Evolutionary conservation across 2,888 invertebrate genomes (phyloP).

Genomic region (Euspilapteryx auroguttella): DNA sequence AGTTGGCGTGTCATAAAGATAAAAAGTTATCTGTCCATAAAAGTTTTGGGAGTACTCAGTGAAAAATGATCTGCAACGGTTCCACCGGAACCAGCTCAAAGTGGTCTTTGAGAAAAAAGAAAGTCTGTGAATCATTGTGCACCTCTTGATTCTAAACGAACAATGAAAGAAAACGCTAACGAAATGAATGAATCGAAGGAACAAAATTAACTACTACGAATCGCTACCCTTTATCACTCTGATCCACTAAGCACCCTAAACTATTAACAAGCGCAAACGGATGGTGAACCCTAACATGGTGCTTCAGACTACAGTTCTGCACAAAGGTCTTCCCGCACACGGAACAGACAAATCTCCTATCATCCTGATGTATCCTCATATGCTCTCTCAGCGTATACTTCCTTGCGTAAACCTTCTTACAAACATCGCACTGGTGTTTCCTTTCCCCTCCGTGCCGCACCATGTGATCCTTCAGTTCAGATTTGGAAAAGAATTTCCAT

Average conservation of each 20-base stretch:
- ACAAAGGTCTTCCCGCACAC: constrained; percentile 35
- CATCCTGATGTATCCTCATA: constrained; percentile 41
- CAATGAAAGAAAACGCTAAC: too few species aligned
- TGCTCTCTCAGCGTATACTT: constrained; percentile 42
- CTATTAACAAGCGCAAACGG: constrained; percentile 9
- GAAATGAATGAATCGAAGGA: neutral
- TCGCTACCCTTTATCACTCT: neutral
- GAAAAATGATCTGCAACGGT: too few species aligned
- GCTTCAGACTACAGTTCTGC: constrained; percentile 41
- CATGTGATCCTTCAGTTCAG: constrained; percentile 58
- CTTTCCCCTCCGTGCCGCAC: constrained; percentile 51
- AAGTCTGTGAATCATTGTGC: too few species aligned
- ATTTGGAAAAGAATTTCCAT: constrained; percentile 55
- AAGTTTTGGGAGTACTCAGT: too few species aligned
- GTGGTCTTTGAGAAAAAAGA: too few species aligned
- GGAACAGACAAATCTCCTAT: constrained; percentile 32
- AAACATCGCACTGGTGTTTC: constrained; percentile 46
- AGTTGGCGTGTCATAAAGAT: too few species aligned
- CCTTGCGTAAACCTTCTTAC: constrained; percentile 51
- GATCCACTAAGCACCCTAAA: neutral
- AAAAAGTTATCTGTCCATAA: too few species aligned
- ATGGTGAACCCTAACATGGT: constrained; percentile 38
- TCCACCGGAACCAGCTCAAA: too few species aligned
- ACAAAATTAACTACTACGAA: neutral
- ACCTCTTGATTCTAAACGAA: too few species aligned